Base-by-base conservation (phyloP, 2,888 invertebrate species). In the Pediacus dermestoides region DNA sequence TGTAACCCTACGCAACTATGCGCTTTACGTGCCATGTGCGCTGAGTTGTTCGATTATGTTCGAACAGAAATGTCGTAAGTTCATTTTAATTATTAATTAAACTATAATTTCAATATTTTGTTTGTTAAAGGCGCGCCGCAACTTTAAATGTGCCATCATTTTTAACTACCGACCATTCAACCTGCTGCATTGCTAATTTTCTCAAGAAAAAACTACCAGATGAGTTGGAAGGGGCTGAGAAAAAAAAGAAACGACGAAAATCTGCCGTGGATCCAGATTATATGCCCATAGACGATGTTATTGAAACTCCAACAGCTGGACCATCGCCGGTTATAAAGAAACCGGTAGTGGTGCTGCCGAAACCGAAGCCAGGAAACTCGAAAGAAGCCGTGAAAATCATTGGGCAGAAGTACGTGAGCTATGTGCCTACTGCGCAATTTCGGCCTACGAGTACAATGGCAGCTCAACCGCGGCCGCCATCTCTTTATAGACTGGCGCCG, bases 31-130 rank as follows among this genome's bases (percentile, higher is more conserved):
- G 81, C 83, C n/a, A 68, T 77, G 16, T 84, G 84, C 57, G 81
- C 83, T 76, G 85, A 85, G 22, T 70, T 86, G 4, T 70, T 81
- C 44, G 79, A 83, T 40, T 86, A 79, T 61, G 79, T 81, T 46
- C 74, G 77, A 49, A 69, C 77, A 27, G 79, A 79, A 57, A 77
- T 74, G 47, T 71, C 71, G 77, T 78, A 68, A 66, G 67, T 23
- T 23, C 14, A 14, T 23, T 2, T 9, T 28, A 9, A 12, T 22
- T 4, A 9, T 8, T 13, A 12, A 16, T 26, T n/a, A 26, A n/a
- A 8, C 6, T 10, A n/a, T 4, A 4, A 9, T 26, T 26, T 26
- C 6, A 4, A 10, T 16, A 10, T 31, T 16, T 6, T 12, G 4
- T 23, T 4, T n/a, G 3, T 63, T 63, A 37, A 53, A 77, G 76